Base-by-base conservation (phyloP, 2,888 invertebrate species). In the Limnephilus lunatus region DNA sequence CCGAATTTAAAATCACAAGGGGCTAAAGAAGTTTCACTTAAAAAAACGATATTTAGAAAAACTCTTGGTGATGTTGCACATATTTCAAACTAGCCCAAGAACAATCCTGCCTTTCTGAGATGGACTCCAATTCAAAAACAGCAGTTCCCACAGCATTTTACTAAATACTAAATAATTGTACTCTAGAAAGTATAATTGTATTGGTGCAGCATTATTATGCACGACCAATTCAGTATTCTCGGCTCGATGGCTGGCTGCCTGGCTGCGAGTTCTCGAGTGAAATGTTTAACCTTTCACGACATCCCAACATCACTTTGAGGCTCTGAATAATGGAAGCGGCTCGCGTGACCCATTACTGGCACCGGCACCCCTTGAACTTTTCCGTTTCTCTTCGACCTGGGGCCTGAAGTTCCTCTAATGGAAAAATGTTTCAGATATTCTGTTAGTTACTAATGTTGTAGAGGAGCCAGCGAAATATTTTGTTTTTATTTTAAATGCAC, bases 261-360 rank as follows among this genome's bases (percentile, higher is more conserved):
- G 35, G 25, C 86, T 86, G 35, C 48, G 86, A 30, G 44, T 86
- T 86, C 86, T 44, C 53, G 53, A 83, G 82, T 91, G 91, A 91
- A 91, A 82, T 88, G 85, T 85, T 92, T 93, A 92, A 93, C 93
- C 93, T 93, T 92, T 93, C 93, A 93, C 93, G 93, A 93, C 90
- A 92, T 85, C 89, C 91, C 81, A 90, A 90, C 91, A 90, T 91
- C 93, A 88, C 90, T 93, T 93, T 92, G 91, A 90, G 89, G 80
- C 35, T 32, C 35, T 93, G 92, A 93, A 93, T 93, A 92, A 93
- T 93, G 89, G 90, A 93, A 35, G 19, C 68, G 30, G 86, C 81
- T 91, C 91, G 85, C 91, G 87, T 91, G 91, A 80, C 25, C 53
- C 53, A 88, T 44, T 35, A 44, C 48, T 44, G 39, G 35, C 53